Evolutionary conservation across 2,888 invertebrate genomes (phyloP).

Genomic region (Panopea generosa): DNA sequence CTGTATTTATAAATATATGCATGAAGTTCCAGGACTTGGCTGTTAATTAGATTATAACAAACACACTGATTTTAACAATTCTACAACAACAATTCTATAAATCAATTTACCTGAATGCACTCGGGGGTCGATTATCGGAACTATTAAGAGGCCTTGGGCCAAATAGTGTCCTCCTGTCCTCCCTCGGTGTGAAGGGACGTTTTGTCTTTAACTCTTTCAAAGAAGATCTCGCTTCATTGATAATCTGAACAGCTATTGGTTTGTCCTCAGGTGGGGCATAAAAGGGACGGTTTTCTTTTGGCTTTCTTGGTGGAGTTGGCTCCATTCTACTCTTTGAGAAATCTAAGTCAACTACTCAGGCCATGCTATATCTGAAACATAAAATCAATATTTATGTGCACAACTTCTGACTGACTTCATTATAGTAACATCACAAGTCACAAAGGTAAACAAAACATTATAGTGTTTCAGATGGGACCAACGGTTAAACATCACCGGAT

Average conservation of each 20-base stretch:
- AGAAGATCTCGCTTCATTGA: constrained; percentile 83
- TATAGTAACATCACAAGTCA: too few relatives aligned
- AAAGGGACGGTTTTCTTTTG: constrained; percentile 77
- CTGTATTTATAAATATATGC: too few relatives aligned
- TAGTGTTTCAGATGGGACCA: too few relatives aligned
- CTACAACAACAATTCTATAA: too few relatives aligned
- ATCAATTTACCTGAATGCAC: constrained; percentile 84
- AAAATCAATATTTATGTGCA: too few relatives aligned
- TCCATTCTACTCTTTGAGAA: constrained; percentile 51
- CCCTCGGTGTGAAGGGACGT: constrained; percentile 94
- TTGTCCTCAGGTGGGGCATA: constrained; percentile 81
- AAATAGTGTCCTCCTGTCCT: constrained; percentile 92
- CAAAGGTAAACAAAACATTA: too few relatives aligned
- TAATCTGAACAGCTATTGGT: constrained; percentile 80
- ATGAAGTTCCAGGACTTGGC: too few relatives aligned
- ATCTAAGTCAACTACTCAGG: neutral
- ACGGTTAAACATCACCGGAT: too few relatives aligned
- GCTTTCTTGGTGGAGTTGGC: constrained; percentile 65
- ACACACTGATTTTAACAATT: too few relatives aligned
- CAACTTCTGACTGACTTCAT: too few relatives aligned
- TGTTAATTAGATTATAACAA: too few relatives aligned
- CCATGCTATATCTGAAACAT: constrained; percentile 5
- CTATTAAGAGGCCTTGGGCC: constrained; percentile 85
- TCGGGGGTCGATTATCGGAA: constrained; percentile 83
- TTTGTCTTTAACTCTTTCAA: constrained; percentile 90